Evolutionary conservation across 37 sponge, comb jelly and placozoan species (phyloP), one percentile per base, ranked within the genome.

Genomic region (Geodia barretti): DNA sequence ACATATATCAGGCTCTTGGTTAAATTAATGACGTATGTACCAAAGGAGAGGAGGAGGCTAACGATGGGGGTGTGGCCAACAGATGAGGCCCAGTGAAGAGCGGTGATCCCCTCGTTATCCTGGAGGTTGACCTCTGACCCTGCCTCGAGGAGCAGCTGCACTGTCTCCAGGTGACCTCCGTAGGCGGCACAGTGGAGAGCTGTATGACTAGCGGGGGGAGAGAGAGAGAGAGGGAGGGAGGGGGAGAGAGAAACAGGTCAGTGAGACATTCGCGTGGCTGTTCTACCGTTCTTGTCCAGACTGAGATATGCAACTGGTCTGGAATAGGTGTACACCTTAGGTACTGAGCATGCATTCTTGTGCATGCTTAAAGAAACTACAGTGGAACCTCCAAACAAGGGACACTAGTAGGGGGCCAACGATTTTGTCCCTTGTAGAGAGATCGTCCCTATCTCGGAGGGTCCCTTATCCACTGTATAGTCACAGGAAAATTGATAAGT

Each of bases 11-110:
- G 54, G 7, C 7, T 47, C 54, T 14, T 17, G 7, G 14, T 14
- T 47, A 47, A 17, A 47, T 47, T 14, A 47, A 47, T 47, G 7
- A 2, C 70, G 66, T 8, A n/a, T n/a, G 14, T 47, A 47, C 54
- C 54, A 47, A 14, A 47, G 54, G 7, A 17, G 54, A 96, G 41
- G 5, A 96, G 88, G 0, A 83, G 60, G 39, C 81, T 77, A 0
- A 90, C 86, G 19, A 82, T 60, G 29, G 90, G 91, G 2, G 79
- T 23, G 70, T 79, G 69, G 28, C 96, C 96, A 38, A 36, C 63
- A 21, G 93, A 78, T 80, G 88, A 84, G 36, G 95, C 95, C 96
- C 96, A 96, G 80, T 96, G 96, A 32, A 96, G 83, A 14, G 94
- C 82, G 14, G 96, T 74, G 66, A 96, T 83, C 3, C 96, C 96